Conservation (phyloP, 2,888 invertebrate genomes). For the Gerosis bhagava region DNA sequence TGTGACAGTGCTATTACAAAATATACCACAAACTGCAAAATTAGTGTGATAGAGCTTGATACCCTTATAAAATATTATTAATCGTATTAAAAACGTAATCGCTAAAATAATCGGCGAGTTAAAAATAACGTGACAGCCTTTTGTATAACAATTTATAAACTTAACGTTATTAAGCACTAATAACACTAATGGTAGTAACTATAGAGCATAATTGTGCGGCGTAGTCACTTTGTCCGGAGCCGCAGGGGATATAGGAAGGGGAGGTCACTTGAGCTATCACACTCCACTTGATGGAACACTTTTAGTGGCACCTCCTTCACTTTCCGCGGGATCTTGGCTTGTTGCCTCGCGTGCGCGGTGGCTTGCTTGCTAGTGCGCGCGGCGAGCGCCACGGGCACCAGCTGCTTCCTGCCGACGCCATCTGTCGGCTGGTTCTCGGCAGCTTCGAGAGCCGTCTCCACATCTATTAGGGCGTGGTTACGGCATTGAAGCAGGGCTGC, state of each 20-base stretch:
- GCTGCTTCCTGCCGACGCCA: slow-evolving; percentile 47
- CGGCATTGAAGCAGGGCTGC: slow-evolving; percentile 68
- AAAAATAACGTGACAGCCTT: no score
- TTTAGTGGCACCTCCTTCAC: slow-evolving; percentile 68
- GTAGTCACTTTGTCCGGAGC: slow-evolving; percentile 70
- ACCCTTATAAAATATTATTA: no score
- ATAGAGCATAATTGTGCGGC: slow-evolving; percentile 54
- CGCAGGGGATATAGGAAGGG: slow-evolving; percentile 65
- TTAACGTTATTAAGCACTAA: no score
- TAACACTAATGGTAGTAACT: slow-evolving; percentile 55
- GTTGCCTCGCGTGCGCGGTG: slow-evolving; percentile 35
- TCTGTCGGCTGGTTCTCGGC: slow-evolving; percentile 62
- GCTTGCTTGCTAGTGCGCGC: slow-evolving; percentile 28
- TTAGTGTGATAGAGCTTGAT: no score
- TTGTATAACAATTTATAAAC: no score
- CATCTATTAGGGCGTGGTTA: slow-evolving; percentile 72
- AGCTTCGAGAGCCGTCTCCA: slow-evolving; percentile 77
- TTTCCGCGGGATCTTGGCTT: slow-evolving; percentile 37
- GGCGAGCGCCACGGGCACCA: slow-evolving; percentile 55
- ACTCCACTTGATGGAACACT: slow-evolving; percentile 67
- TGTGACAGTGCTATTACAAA: no score
- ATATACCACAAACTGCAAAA: no score
- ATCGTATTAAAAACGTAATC: no score
- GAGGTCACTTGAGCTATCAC: slow-evolving; percentile 52
- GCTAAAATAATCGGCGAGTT: no score